Conservation (phyloP, 1,140 invertebrate genomes). For the Pseudomyrmex flavicornis region DNA sequence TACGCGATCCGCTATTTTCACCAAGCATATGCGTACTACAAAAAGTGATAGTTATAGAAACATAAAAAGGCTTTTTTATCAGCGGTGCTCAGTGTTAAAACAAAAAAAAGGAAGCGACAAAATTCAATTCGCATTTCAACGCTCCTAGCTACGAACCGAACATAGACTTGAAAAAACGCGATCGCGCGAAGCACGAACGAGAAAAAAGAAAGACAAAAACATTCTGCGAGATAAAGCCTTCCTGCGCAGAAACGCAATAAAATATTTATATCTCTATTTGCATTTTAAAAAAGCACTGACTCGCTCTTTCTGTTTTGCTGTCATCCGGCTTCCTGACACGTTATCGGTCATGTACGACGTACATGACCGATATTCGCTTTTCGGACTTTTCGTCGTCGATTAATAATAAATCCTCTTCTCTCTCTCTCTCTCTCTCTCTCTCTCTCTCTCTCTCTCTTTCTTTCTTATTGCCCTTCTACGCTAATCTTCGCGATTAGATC, state of each 20-base stretch:
- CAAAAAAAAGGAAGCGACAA: conserved; percentile 42
- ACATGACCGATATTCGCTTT: background rate
- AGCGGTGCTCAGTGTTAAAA: conserved; percentile 10
- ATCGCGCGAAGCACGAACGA: background rate
- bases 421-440: conserved; percentile 45
- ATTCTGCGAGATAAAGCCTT: conserved; percentile 18
- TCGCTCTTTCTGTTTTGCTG: conserved; percentile 60
- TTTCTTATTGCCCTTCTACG: conserved; percentile 37
- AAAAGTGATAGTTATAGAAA: conserved; percentile 15
- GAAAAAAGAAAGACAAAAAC: conserved; percentile 5
- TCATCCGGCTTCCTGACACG: conserved; percentile 40
- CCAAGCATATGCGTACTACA: background rate
- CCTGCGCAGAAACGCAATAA: conserved; percentile 73
- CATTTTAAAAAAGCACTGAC: conserved; percentile 76
- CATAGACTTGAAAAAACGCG: conserved; percentile 49
- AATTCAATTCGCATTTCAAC: conserved; percentile 68
- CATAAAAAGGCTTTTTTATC: conserved; percentile 4
- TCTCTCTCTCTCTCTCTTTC: conserved; percentile 43
- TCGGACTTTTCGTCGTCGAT: conserved; percentile 64
- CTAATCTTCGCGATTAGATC: background rate
- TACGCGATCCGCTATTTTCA: conserved; percentile 10
- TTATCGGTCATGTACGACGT: conserved; percentile 49
- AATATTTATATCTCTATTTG: conserved; percentile 81
- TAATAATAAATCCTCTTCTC: conserved; percentile 69
- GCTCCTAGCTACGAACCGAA: conserved; percentile 28